phyloP scores from a whole-genome alignment of 1,140 invertebrate genomes.

The Frieseomelitta varia region DNA sequence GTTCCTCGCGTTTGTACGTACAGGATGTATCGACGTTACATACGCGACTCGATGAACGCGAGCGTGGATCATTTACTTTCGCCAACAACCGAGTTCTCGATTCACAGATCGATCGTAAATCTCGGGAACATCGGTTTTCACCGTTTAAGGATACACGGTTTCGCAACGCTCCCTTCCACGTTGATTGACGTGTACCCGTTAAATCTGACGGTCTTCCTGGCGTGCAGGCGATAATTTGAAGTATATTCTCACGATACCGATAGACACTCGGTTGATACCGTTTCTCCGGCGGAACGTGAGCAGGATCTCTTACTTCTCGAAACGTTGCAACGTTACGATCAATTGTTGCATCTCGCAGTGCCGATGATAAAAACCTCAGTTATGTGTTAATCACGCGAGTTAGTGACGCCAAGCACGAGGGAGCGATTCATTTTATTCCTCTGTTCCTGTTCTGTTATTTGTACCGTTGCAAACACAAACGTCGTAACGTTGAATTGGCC shows the following conservation, averaged over 20 bases:
- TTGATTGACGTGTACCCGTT: constrained; percentile 13
- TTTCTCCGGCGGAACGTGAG: background rate
- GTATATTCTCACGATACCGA: constrained; percentile 41
- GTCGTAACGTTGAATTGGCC: no score
- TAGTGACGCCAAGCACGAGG: no score
- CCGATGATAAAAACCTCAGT: no score
- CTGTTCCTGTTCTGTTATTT: no score
- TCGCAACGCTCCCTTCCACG: background rate
- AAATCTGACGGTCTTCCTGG: constrained; percentile 20
- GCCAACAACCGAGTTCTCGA: background rate
- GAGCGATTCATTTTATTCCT: no score
- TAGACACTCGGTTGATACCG: background rate
- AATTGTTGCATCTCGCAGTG: background rate
- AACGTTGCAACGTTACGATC: background rate
- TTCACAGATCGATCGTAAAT: constrained; percentile 37
- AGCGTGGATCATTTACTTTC: constrained; percentile 21
- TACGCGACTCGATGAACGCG: constrained; percentile 6
- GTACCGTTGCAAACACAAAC: no score
- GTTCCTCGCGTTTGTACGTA: background rate
- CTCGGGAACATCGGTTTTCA: constrained; percentile 27
- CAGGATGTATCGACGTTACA: background rate
- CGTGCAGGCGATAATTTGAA: constrained; percentile 30
- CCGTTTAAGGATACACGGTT: constrained; percentile 19
- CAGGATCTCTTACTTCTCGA: background rate
- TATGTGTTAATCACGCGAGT: no score